phyloP scores from a whole-genome alignment of 2,113 vertebrate genomes.

The Trichechus manatus region DNA sequence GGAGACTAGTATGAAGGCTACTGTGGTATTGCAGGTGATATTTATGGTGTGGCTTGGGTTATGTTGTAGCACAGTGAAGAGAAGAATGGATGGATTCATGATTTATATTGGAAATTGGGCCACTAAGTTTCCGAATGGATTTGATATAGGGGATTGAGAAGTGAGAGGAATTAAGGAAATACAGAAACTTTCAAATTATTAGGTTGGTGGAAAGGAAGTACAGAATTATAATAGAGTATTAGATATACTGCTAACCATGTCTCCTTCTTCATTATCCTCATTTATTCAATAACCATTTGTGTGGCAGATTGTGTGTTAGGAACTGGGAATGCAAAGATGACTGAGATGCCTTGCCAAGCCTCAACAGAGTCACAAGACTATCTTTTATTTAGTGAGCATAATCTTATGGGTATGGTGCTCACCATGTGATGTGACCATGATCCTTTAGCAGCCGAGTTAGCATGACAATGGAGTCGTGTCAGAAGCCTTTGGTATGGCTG shows the following conservation, averaged over 20 bases:
- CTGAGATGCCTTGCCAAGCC: not conserved
- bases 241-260: not conserved
- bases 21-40: not conserved
- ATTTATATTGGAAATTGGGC: not conserved
- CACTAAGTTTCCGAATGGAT: not conserved
- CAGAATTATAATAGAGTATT: not conserved
- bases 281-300: not conserved
- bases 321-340: not conserved
- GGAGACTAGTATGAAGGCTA: not conserved
- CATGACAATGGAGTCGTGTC: not conserved
- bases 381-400: not conserved
- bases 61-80: not conserved
- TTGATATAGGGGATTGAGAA: not conserved
- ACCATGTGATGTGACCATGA: not conserved
- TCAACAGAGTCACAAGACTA: not conserved
- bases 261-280: not conserved
- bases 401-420: not conserved
- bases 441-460: not conserved
- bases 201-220: not conserved
- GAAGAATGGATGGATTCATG: not conserved
- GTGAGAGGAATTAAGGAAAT: not conserved
- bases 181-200: not conserved
- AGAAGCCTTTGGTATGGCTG: not conserved
- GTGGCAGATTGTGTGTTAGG: not conserved
- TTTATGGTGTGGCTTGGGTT: not conserved